Percentiles rank a stretch among this genome's conserved stretches.
Evolutionary conservation across 92 coral and sea anemone genomes (phyloP).

Genomic region (Porites rus): DNA sequence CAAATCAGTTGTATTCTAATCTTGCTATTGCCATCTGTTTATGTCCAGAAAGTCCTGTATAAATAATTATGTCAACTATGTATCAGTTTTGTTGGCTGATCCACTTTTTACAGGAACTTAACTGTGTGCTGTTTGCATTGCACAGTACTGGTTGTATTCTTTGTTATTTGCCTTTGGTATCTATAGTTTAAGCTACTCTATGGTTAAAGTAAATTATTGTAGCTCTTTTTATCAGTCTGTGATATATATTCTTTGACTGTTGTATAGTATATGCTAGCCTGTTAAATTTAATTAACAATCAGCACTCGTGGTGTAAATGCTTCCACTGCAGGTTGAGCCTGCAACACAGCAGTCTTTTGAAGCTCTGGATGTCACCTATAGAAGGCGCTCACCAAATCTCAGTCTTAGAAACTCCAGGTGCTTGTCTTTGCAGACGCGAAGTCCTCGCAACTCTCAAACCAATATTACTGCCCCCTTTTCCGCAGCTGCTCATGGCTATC

Average conservation of each 20-base stretch:
- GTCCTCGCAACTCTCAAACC: constrained; percentile 51
- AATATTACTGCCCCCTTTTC: constrained; percentile 33
- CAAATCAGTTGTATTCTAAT: no score
- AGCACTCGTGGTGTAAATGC: constrained; percentile 7
- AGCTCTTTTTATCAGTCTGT: background rate
- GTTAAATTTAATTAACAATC: constrained; percentile 6
- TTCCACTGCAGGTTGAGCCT: constrained; percentile 72
- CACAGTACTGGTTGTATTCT: background rate
- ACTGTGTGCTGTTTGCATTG: no score
- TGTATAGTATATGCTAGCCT: background rate
- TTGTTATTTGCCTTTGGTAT: background rate
- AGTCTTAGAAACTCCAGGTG: constrained; percentile 77
- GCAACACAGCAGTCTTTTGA: constrained; percentile 88
- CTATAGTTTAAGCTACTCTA: background rate
- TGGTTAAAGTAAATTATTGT: no score
- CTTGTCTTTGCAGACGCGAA: constrained; percentile 75
- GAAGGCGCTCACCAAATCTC: constrained; percentile 83
- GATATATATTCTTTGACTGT: background rate
- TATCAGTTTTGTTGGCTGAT: no score
- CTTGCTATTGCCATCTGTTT: no score
- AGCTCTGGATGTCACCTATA: constrained; percentile 88
- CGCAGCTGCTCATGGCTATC: constrained; percentile 38
- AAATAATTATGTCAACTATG: no score
- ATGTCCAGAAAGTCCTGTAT: no score
- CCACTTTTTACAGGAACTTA: no score